These are phyloP conservation scores for Drosophila meridionalis DNA, from an alignment of 2,888 invertebrate species.

Conservation along the genomic window DNA sequence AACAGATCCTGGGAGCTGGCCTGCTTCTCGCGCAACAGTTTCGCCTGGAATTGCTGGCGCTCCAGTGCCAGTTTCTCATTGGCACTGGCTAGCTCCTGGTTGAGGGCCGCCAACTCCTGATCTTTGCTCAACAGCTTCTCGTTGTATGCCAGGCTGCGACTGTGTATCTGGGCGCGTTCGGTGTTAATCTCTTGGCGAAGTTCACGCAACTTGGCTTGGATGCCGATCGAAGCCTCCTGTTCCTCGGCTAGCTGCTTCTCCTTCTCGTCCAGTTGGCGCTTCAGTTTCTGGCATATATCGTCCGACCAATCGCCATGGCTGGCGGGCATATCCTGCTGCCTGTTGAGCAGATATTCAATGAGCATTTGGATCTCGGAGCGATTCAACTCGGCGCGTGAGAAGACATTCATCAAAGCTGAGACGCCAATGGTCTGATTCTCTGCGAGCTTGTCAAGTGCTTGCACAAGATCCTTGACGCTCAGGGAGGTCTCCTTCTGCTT, in stretches of 20 bases:
- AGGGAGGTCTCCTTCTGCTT: slow-evolving; percentile 85
- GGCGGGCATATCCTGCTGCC: slow-evolving; percentile 92
- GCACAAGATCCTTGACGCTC: slow-evolving; percentile 75
- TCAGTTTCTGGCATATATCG: slow-evolving; percentile 94
- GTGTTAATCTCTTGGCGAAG: slow-evolving; percentile 87
- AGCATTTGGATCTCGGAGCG: slow-evolving; percentile 95
- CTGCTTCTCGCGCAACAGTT: slow-evolving; percentile 83
- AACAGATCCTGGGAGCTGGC: slow-evolving; percentile 82
- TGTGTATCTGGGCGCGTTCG: slow-evolving; percentile 83
- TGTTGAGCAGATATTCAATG: slow-evolving; percentile 95
- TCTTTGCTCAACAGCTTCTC: slow-evolving; percentile 83
- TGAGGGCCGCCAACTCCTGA: slow-evolving; percentile 78
- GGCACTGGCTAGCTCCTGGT: slow-evolving; percentile 81
- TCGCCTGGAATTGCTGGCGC: slow-evolving; percentile 84
- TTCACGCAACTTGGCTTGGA: slow-evolving; percentile 92
- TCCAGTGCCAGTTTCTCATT: slow-evolving; percentile 83
- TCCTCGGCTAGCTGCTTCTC: slow-evolving; percentile 91
- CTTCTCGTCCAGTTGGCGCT: slow-evolving; percentile 95
- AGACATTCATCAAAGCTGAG: slow-evolving; percentile 89
- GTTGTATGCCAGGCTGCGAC: slow-evolving; percentile 77
- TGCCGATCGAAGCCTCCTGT: slow-evolving; percentile 90
- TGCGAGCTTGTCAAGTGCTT: slow-evolving; percentile 86
- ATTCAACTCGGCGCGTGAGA: slow-evolving; percentile 92
- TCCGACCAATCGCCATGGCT: slow-evolving; percentile 94
- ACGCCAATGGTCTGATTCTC: slow-evolving; percentile 90